Percentiles rank a stretch among this genome's conserved stretches.
Evolutionary conservation across 1,140 invertebrate species (phyloP).

Genomic region (Sweltsa coloradensis): DNA sequence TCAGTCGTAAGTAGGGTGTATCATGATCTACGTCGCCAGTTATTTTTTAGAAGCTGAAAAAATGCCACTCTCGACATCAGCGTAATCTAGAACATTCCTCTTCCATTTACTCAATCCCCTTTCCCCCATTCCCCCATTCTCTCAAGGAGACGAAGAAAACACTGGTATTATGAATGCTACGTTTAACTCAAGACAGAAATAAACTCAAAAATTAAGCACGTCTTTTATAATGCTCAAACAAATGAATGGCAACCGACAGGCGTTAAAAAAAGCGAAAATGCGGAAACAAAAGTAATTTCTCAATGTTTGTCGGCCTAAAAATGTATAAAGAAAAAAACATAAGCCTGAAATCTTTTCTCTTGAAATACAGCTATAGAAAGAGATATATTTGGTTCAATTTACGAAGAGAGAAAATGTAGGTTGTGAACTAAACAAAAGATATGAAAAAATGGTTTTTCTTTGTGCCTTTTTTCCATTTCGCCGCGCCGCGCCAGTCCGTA

Average conservation of each 20-base stretch:
- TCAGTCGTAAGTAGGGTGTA: too few relatives aligned
- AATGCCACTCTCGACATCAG: not conserved
- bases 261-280: not conserved
- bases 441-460: not conserved
- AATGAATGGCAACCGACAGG: conserved; percentile 1
- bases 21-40: not conserved
- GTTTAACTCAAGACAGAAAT: conserved; percentile 4
- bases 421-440: not conserved
- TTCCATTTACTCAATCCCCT: not conserved
- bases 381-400: not conserved
- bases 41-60: not conserved
- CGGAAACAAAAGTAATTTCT: conserved; percentile 7
- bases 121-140: not conserved
- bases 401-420: not conserved
- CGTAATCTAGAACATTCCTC: not conserved
- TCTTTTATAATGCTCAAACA: not conserved
- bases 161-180: conserved; percentile 1
- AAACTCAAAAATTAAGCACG: conserved; percentile 4
- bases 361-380: too few relatives aligned
- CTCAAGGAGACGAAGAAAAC: not conserved
- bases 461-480: not conserved
- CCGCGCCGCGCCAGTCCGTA: not conserved
- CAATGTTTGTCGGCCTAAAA: not conserved
- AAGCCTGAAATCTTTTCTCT: too few relatives aligned
- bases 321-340: too few relatives aligned